A percentile compares a stretch with the other conserved stretches of the same genome.
Evolutionary conservation across 1,140 invertebrate genomes (phyloP).

Genomic region (Piezodorus guildinii): DNA sequence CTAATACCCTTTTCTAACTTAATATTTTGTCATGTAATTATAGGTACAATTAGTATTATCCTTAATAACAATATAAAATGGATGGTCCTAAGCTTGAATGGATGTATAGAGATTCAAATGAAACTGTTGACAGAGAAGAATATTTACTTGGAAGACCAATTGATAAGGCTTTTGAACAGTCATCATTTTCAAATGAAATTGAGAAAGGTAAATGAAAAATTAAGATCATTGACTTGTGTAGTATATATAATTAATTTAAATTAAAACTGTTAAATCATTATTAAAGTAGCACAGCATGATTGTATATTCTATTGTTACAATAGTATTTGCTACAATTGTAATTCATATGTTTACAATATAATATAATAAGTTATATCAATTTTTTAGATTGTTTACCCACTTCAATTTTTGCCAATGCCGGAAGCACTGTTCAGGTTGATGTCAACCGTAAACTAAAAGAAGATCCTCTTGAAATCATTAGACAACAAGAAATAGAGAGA

Average conservation of each 20-base stretch:
- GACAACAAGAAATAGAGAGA: slow-evolving; percentile 72
- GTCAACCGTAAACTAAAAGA: slow-evolving; percentile 73
- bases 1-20: no score
- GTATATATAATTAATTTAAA: no score
- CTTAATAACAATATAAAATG: no score
- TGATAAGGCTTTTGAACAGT: slow-evolving; percentile 69
- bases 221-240: no score
- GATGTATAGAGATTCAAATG: slow-evolving; percentile 82
- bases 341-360: no score
- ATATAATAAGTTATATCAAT: no score
- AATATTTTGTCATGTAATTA: no score
- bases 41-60: no score
- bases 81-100: slow-evolving; percentile 50
- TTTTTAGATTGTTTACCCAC: slow-evolving; percentile 20
- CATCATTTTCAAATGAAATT: slow-evolving; percentile 41
- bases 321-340: no score
- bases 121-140: slow-evolving; percentile 67
- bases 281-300: no score
- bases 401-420: slow-evolving; percentile 18
- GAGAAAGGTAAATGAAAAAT: slow-evolving; percentile 33
- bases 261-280: no score
- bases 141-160: slow-evolving; percentile 80
- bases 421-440: slow-evolving; percentile 33
- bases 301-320: no score
- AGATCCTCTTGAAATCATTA: slow-evolving; percentile 77